Conservation (phyloP, 2,888 invertebrate species). For the Pilophorus perplexus region DNA sequence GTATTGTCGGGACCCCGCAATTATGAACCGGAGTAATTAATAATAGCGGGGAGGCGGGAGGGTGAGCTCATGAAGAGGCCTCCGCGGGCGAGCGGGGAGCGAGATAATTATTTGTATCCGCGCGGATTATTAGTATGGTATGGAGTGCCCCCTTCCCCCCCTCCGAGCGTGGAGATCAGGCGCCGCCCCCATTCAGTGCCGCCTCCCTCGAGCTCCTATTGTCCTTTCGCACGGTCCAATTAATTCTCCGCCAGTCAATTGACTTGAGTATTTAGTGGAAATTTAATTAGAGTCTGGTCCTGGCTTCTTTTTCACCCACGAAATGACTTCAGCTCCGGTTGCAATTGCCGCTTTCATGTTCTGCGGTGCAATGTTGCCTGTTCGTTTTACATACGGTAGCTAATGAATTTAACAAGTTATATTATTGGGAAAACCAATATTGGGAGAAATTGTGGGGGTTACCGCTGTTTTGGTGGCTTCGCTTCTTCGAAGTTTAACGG, state of each 20-base stretch:
- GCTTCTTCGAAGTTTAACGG: too few species aligned
- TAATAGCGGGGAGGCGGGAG: not conserved
- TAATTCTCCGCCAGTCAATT: slow-evolving; percentile 24
- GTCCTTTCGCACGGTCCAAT: slow-evolving; percentile 18
- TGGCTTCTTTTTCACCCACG: too few species aligned
- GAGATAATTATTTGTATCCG: slow-evolving; percentile 26
- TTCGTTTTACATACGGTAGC: too few species aligned
- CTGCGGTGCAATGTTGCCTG: too few species aligned
- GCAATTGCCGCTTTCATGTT: too few species aligned
- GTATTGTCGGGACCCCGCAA: slow-evolving; percentile 20
- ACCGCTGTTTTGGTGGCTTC: too few species aligned
- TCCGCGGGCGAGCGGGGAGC: not conserved
- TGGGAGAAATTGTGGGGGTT: too few species aligned
- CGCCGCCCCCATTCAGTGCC: not conserved
- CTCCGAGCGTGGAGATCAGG: not conserved
- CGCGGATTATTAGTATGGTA: slow-evolving; percentile 21
- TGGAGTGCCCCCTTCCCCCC: too few species aligned
- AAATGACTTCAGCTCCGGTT: too few species aligned
- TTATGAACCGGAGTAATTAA: slow-evolving; percentile 24
- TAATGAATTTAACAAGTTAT: too few species aligned
- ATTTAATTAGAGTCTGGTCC: slow-evolving; percentile 19
- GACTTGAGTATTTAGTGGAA: slow-evolving; percentile 10
- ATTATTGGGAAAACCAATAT: too few species aligned
- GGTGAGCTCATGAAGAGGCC: not conserved
- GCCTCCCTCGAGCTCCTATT: not conserved